phyloP scores from a whole-genome alignment of 2,113 vertebrate species.

The Sylvilagus bachmani region DNA sequence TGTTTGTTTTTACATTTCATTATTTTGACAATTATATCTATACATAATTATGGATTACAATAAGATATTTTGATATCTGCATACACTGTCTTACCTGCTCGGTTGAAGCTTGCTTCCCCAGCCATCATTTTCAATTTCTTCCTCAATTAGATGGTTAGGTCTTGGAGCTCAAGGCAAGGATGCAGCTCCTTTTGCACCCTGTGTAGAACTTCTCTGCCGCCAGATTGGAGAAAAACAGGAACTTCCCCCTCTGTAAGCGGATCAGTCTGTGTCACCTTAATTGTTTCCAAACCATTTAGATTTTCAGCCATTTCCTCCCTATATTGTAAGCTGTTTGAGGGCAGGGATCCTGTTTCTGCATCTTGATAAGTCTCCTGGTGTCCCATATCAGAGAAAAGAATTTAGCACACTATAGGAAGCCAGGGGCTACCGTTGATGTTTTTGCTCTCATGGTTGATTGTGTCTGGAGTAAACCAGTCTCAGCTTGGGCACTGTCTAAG shows the following conservation, averaged over 20 bases:
- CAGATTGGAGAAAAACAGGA: not conserved
- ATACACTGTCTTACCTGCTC: too few species aligned
- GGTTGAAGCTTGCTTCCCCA: not conserved
- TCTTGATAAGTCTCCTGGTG: not conserved
- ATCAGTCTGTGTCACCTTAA: not conserved
- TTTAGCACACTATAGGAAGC: not conserved
- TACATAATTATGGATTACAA: too few species aligned
- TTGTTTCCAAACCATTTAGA: not conserved
- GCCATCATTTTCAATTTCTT: not conserved
- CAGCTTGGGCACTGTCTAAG: constrained; percentile 43
- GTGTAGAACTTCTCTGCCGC: not conserved
- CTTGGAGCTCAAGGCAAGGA: not conserved
- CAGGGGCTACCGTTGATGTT: not conserved
- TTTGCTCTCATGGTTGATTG: constrained; percentile 23
- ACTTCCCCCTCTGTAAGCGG: not conserved
- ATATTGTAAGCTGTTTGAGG: constrained; percentile 6
- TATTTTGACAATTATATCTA: too few species aligned
- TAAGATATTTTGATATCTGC: too few species aligned
- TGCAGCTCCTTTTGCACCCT: not conserved
- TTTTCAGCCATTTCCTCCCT: not conserved
- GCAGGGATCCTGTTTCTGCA: not conserved
- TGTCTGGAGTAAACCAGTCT: constrained; percentile 56
- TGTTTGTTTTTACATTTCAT: too few species aligned
- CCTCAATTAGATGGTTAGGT: not conserved
- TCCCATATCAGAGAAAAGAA: not conserved